Base-by-base conservation (phyloP, 2,888 invertebrate genomes). In the Acleris laterana region DNA sequence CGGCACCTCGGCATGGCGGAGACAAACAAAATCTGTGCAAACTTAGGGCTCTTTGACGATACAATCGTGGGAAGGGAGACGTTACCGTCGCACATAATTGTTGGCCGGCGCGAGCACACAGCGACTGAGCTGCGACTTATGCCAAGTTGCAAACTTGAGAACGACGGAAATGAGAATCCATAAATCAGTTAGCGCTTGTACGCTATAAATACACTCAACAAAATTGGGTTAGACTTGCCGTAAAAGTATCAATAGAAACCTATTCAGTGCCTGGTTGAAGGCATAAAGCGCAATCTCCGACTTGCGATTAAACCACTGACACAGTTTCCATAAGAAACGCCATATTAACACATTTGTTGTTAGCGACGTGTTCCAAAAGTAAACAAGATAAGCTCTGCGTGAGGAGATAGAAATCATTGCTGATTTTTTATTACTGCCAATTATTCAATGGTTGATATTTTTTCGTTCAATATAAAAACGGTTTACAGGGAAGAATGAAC, bases 21-120 rank as follows among this genome's bases (percentile, higher is more conserved):
- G 82, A 82, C 81, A 81, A 83, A 80, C 81, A 84, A 84, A 84
- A 84, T 85, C 80, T 83, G 76, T 76, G 82, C 80, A 81, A 84
- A 83, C 81, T 82, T 77, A 76, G 79, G 79, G 78, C 75, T 74
- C 78, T 80, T 75, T 74, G 76, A 79, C 81, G 85, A 85, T 85
- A 88, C 81, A 82, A 88, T 89, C 85, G 90, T 90, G 90, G 85
- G 88, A 90, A 89, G 82, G 88, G 82, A 85, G 79, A 84, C 81
- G 81, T 85, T 84, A 85, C 38, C 32, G 83, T 79, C 81, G 80
- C 81, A 82, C 79, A 81, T 87, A 86, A 89, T 89, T 88, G 83
- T 87, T 82, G 79, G 78, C 82, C 83, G 80, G 84, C 81, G 82
- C 83, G 83, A 85, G 86, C 82, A 80, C 82, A 80, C 82, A 82